These are phyloP conservation scores for Fopius arisanus DNA, from an alignment of 1,140 invertebrate genomes.

Conservation along the genomic window DNA sequence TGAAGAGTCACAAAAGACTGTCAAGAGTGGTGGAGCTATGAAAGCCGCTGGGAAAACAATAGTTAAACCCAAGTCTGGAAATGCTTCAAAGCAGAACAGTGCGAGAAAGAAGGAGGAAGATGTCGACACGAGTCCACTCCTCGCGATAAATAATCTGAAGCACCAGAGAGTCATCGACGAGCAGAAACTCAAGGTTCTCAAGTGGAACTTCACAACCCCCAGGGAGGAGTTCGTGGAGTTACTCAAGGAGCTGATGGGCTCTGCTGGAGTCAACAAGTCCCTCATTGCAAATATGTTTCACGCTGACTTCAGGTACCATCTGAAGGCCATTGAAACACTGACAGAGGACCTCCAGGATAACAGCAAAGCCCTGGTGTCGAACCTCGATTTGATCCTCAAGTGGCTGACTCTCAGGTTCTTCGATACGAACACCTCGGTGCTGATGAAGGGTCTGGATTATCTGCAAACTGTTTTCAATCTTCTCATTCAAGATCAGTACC, in stretches of 20 bases:
- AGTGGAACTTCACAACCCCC: slow-evolving; percentile 96
- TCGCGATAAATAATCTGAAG: slow-evolving; percentile 87
- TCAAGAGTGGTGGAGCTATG: slow-evolving; percentile 67
- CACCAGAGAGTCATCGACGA: slow-evolving; percentile 92
- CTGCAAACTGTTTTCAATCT: slow-evolving; percentile 82
- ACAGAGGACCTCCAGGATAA: slow-evolving; percentile 83
- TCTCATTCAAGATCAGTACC: slow-evolving; percentile 82
- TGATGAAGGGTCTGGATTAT: slow-evolving; percentile 94
- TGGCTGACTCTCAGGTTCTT: slow-evolving; percentile 97
- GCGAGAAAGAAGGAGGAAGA: slow-evolving; percentile 87
- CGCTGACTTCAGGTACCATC: slow-evolving; percentile 93
- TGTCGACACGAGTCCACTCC: slow-evolving; percentile 79
- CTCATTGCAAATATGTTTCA: slow-evolving; percentile 93
- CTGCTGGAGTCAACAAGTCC: slow-evolving; percentile 85
- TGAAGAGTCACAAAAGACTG: slow-evolving; percentile 63
- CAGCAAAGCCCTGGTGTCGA: slow-evolving; percentile 82
- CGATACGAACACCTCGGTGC: slow-evolving; percentile 97
- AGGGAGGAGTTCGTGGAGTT: slow-evolving; percentile 93
- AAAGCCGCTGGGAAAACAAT: slow-evolving; percentile 62
- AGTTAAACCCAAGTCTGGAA: slow-evolving; percentile 48
- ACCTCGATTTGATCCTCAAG: slow-evolving; percentile 94
- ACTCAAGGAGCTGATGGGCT: slow-evolving; percentile 89
- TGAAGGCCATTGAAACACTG: slow-evolving; percentile 93
- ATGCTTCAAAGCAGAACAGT: slow-evolving; percentile 51
- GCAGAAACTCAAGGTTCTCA: slow-evolving; percentile 88